A percentile compares a stretch with the other conserved stretches of the same genome.
Evolutionary conservation across 35 echinoderm and acorn worm species (phyloP).

Genomic region (Eucidaris tribuloides): DNA sequence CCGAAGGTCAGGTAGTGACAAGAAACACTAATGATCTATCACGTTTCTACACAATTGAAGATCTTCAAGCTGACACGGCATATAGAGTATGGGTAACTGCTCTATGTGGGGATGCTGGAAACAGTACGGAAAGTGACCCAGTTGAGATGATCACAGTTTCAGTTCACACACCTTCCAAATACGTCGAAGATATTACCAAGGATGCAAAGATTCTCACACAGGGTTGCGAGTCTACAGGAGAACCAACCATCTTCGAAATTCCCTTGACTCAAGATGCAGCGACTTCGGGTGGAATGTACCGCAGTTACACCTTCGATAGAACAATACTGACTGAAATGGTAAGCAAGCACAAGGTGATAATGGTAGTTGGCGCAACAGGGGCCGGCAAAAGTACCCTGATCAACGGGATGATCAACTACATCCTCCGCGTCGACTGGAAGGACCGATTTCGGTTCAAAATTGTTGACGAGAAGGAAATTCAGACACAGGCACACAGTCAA

Average conservation of each 20-base stretch:
- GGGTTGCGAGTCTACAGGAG: background rate
- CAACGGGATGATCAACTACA: slow-evolving; percentile 64
- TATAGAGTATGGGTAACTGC: slow-evolving; percentile 21
- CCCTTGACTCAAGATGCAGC: background rate
- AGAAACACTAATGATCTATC: background rate
- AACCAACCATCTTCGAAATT: slow-evolving; percentile 8
- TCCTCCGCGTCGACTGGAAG: slow-evolving; percentile 56
- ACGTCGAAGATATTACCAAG: background rate
- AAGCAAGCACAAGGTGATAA: slow-evolving; percentile 36
- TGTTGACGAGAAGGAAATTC: slow-evolving; percentile 11
- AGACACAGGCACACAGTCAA: slow-evolving; percentile 55
- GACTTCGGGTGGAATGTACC: background rate
- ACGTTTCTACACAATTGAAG: background rate
- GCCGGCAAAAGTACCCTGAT: slow-evolving; percentile 68
- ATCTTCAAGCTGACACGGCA: background rate
- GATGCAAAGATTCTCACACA: background rate
- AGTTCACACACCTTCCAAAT: background rate
- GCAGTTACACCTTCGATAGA: background rate
- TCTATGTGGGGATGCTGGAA: slow-evolving; percentile 8
- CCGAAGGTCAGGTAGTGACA: background rate
- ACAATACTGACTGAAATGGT: background rate
- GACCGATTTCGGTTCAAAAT: slow-evolving; percentile 62
- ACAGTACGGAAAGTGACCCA: background rate
- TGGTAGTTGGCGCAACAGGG: slow-evolving; percentile 74
- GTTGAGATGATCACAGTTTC: background rate